Base-by-base conservation (phyloP, 2,888 invertebrate genomes). In the Spilosoma lubricipeda region DNA sequence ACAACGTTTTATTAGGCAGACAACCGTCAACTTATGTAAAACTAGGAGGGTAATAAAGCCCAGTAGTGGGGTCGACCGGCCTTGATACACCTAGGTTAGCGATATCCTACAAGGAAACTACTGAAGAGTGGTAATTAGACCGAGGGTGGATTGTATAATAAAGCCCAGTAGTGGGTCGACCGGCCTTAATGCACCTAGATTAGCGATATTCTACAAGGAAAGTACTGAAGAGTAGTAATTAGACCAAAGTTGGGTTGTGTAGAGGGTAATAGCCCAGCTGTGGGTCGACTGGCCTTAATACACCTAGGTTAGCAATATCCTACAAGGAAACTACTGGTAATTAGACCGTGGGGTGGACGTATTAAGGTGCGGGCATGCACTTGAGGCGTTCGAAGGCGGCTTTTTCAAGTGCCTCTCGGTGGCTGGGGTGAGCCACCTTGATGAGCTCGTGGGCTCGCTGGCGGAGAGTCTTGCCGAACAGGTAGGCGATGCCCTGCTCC, bases 381-480 rank as follows among this genome's bases (percentile, higher is more conserved):
- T 98, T 97, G 15, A 98, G 96, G 67, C 98, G 96, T 84, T 99
- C 98, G 90, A 98, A 99, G 18, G 99, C 98, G 9, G 98, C 97
- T 90, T 98, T 98, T 91, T 99, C 99, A 42, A 99, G 95, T 0
- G 93, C 89, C 88, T 98, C 98, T 71, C 98, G 96, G 87, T 99
- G 98, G 89, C 98, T 97, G 0, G 99, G 99, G 92, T 99, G 99
- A 1, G 99, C 97, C 59, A 99, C 97, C 80, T 97, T 96, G 88
- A 99, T 99, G 8, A 99, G 96, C 77, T 97, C 99, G 92, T 99
- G 97, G 5, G 99, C 99, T 72, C 99, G 96, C 91, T 99, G 99
- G 3, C 99, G 96, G 71, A 99, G 96, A 27, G 97, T 97, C 93
- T 98, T 98, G 64, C 99, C 99, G 92, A 99, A 99, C 69, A 99